A percentile compares a stretch with the other conserved stretches of the same genome.
phyloP scores from a whole-genome alignment of 2,888 invertebrate genomes.

The Tetrapedia diversipes region DNA sequence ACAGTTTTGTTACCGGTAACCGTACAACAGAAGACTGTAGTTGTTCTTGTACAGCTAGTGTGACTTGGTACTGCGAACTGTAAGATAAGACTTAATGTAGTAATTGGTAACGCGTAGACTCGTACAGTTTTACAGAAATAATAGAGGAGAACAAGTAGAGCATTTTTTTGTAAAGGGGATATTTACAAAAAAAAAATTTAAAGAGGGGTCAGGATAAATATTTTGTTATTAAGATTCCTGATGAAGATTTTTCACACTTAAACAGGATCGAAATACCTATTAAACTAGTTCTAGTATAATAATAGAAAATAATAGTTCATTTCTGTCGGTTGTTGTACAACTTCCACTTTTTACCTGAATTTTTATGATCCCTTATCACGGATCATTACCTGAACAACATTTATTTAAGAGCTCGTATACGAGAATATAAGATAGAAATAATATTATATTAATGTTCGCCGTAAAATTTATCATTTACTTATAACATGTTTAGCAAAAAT shows the following conservation, averaged over 20 bases:
- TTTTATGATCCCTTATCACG: conserved; percentile 4
- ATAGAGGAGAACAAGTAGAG: neutral
- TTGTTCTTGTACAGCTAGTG: neutral
- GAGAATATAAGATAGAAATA: conserved; percentile 6
- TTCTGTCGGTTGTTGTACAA: conserved; percentile 10
- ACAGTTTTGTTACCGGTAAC: conserved; percentile 30
- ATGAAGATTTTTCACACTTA: neutral
- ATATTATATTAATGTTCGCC: conserved; percentile 28
- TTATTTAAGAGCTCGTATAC: neutral
- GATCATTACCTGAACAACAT: neutral
- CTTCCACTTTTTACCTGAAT: conserved; percentile 2
- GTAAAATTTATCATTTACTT: conserved; percentile 15
- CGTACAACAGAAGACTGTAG: neutral
- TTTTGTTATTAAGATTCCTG: neutral
- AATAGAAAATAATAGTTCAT: neutral
- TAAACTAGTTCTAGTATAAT: conserved; percentile 20
- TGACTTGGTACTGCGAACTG: neutral
- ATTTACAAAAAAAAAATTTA: neutral
- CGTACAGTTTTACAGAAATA: conserved; percentile 16
- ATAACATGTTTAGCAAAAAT: conserved; percentile 6
- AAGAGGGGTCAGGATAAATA: neutral
- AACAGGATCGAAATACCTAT: neutral
- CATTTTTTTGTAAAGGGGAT: neutral
- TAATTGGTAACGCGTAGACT: conserved; percentile 3
- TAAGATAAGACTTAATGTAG: conserved; percentile 14